phyloP scores from a whole-genome alignment of 2,113 vertebrate species.

The Megaceryle maxima region DNA sequence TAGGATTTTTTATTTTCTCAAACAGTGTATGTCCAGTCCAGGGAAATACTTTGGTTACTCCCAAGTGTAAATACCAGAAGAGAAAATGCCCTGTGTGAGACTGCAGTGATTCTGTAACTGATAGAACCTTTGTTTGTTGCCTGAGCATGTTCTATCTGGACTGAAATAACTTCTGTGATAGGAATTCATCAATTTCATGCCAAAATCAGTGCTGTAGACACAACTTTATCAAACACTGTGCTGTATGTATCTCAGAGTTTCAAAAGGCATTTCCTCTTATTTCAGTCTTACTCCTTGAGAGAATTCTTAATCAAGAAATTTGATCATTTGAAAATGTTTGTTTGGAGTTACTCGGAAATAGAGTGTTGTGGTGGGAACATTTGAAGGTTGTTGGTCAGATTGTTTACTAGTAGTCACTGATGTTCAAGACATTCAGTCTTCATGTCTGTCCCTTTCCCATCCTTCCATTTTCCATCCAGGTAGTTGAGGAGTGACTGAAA shows the following conservation, averaged over 20 bases:
- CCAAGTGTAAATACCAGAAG: not conserved
- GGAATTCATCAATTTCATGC: not conserved
- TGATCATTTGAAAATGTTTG: not conserved
- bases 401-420: not conserved
- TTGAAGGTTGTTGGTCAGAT: not conserved
- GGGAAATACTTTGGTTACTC: not conserved
- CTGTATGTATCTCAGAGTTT: not conserved
- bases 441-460: not conserved
- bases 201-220: not conserved
- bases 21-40: not conserved
- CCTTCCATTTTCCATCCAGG: not conserved
- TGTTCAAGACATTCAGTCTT: accelerated
- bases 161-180: not conserved
- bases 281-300: not conserved
- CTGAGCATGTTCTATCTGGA: not conserved
- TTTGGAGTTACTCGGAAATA: not conserved
- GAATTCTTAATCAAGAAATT: not conserved
- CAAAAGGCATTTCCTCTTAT: not conserved
- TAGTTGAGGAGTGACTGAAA: not conserved
- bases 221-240: not conserved
- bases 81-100: not conserved
- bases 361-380: not conserved
- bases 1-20: not conserved
- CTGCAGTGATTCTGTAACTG: not conserved
- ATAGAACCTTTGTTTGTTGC: not conserved